Base-by-base conservation (phyloP, 2,888 invertebrate genomes). In the Brachyopa scutellaris region DNA sequence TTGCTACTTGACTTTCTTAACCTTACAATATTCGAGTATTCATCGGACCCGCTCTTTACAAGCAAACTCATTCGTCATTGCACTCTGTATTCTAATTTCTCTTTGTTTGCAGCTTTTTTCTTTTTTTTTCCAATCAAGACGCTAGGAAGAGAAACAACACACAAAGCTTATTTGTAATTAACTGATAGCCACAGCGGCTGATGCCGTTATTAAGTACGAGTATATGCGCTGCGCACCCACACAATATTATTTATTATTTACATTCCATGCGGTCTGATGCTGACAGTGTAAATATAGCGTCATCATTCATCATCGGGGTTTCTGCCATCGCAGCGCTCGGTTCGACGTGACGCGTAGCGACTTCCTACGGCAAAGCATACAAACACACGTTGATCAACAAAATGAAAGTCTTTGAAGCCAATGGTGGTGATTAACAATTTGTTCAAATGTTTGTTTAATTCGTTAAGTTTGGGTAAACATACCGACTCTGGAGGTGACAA, bases 401-500 rank as follows among this genome's bases (percentile, higher is more conserved):
- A 45, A n/a, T 45, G 26, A 61, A 67, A 67, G 49, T 51, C 45
- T 49, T n/a, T n/a, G 38, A 38, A 59, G 74, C 26, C 6, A 55
- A 40, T 64, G 49, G 64, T 49, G 42, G 40, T 51, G 40, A 57
- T 74, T 59, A 70, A 45, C 69, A 42, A 67, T 74, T 57, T 51
- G 69, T 45, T 73, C 47, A 36, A 45, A 57, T 74, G 51, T 80
- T 80, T 80, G 23, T 31, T 42, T 62, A 51, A 80, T 59, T 64
- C 29, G 45, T 53, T 53, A 23, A 6, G 61, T 42, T 36, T 57
- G 6, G 26, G 57, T 64, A 64, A 66, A 74, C 57, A 73, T 40
- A 42, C 7, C 45, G 40, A 11, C 23, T 21, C 3, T n/a, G n/a
- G 55, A 53, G 40, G 49, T 66, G 66, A 57, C 49, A 74, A 67